Base-by-base conservation (phyloP, 2,888 invertebrate species). In the Hemithea aestivaria region DNA sequence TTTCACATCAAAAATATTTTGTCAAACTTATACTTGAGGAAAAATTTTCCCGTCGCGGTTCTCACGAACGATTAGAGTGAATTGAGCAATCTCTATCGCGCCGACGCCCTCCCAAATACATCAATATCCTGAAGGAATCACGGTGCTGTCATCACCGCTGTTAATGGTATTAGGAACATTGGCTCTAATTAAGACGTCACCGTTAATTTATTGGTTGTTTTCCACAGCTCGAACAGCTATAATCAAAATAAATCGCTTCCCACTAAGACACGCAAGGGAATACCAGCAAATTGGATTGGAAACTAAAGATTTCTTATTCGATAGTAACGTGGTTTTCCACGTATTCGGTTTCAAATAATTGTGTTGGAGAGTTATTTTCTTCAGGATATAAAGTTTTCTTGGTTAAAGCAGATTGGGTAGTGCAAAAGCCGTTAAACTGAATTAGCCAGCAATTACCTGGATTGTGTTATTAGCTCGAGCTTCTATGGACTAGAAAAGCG, bases 231-330 rank as follows among this genome's bases (percentile, higher is more conserved):
- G 58, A 74, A 74, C 73, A 69, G 70, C 73, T 65, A 76, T 83
- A 83, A 85, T 84, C 82, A 79, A 82, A 83, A 85, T 73, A 81
- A 84, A 85, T 85, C 77, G 82, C 59, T 73, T 62, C 64, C 61
- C 59, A 53, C 61, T 59, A 68, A 71, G 73, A 74, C 84, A 84
- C 84, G 84, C 84, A 58, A 82, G 72, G 75, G 74, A 72, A 73
- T 76, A 67, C 66, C 53, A 65, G 64, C 70, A 78, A 81, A 80
- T 75, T 79, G 73, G 75, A 76, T 77, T 77, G 67, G 71, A 67
- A 73, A 71, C 67, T 61, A 62, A 62, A 67, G 66, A 68, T 66
- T 64, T 60, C 65, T 61, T 62, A 61, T 56, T 60, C 56, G 66
- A 67, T 68, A 63, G 59, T 62, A 56, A 54, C 46, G 16, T 16